A percentile compares a stretch with the other conserved stretches of the same genome.
These are phyloP conservation scores for Drosophila heteroneura DNA, from an alignment of 2,888 invertebrate species.

Conservation along the genomic window DNA sequence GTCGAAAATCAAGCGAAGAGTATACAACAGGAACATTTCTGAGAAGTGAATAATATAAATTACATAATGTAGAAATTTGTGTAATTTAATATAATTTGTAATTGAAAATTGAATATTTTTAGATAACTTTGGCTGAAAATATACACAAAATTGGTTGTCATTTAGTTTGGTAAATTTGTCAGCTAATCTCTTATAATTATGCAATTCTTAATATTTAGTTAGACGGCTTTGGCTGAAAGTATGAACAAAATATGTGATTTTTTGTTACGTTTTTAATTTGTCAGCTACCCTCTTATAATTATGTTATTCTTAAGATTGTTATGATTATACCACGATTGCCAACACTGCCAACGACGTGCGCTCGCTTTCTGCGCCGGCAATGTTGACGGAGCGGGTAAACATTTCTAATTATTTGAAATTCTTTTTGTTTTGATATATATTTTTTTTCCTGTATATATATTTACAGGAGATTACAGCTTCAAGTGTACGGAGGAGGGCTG, in stretches of 20 bases:
- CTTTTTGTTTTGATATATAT: no score
- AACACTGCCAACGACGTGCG: slow-evolving; percentile 26
- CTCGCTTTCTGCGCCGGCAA: not conserved
- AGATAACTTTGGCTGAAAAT: not conserved
- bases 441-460: slow-evolving; percentile 1
- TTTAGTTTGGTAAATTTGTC: not conserved
- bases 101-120: not conserved
- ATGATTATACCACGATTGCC: slow-evolving; percentile 5
- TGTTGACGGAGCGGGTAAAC: slow-evolving; percentile 5
- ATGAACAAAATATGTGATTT: not conserved
- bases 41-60: not conserved
- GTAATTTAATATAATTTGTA: not conserved
- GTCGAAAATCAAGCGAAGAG: not conserved
- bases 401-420: not conserved
- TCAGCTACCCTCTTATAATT: not conserved
- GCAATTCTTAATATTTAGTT: not conserved
- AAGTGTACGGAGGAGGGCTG: slow-evolving; percentile 95
- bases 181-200: not conserved
- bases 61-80: not conserved
- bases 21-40: not conserved
- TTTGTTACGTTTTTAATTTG: not conserved
- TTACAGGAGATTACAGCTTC: slow-evolving; percentile 95
- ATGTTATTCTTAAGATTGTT: not conserved
- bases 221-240: not conserved
- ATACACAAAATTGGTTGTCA: not conserved